Percentiles rank a stretch among this genome's conserved stretches.
Conservation (phyloP, 2,888 invertebrate genomes). For the Syritta pipiens region DNA sequence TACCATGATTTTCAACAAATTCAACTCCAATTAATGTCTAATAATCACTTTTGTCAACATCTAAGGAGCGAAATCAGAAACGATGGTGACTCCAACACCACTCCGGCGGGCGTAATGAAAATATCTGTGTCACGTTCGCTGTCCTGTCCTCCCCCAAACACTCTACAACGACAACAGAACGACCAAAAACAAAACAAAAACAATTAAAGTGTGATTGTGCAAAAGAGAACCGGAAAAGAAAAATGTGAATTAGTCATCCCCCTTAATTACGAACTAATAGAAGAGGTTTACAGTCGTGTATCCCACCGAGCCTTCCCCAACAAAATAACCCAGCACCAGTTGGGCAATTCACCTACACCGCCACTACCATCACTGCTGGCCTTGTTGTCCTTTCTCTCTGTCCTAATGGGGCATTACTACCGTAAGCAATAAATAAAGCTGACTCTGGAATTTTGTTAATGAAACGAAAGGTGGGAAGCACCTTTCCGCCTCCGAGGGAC, state of each 20-base stretch:
- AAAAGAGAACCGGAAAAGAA: conserved; percentile 1
- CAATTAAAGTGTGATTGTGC: conserved; percentile 16
- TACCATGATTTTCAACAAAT: conserved; percentile 6
- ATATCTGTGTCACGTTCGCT: conserved; percentile 30
- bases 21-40: conserved; percentile 20
- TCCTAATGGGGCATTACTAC: conserved; percentile 5
- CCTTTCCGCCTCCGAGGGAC: not conserved
- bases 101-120: conserved; percentile 20
- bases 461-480: conserved; percentile 27
- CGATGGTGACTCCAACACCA: conserved; percentile 3
- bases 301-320: not conserved
- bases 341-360: too few species aligned
- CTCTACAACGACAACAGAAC: not conserved
- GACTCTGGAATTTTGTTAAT: conserved; percentile 42
- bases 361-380: too few species aligned
- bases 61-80: conserved; percentile 19
- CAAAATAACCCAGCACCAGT: too few species aligned
- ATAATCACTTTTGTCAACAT: conserved; percentile 30
- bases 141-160: not conserved
- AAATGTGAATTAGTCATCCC: conserved; percentile 28
- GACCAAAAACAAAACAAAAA: conserved; percentile 21
- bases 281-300: conserved; percentile 8
- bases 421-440: conserved; percentile 39
- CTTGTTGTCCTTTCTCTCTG: not conserved
- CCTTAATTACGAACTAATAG: conserved; percentile 45